Base-by-base conservation (phyloP, 2,113 vertebrate species). In the Pluvialis apricaria region DNA sequence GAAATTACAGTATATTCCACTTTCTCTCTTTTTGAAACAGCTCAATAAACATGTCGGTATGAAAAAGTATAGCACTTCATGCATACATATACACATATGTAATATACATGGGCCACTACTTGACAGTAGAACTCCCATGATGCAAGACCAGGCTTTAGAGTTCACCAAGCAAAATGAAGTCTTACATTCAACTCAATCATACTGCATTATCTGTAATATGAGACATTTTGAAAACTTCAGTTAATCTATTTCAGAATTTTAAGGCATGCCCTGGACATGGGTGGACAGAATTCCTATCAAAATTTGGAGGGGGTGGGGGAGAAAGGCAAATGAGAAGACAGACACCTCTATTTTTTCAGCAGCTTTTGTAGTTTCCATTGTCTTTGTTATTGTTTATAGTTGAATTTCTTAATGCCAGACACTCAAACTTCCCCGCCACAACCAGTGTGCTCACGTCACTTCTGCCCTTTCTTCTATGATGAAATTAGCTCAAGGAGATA, bases 241-340 rank as follows among this genome's bases (percentile, higher is more conserved):
- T 49, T 82, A 22, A 26, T 64, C 58, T 66, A 4, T 58, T 82
- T 72, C 51, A 22, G 38, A 44, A 82, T 32, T 54, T 49, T 78
- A 87, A 89, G 51, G 65, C 18, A 49, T 72, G 26, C 7, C 11
- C 12, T 49, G 34, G 19, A 61, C 29, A 34, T 6, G 5, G 13
- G 47, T 14, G 4, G 32, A 52, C 17, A 71, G 47, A 68, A 62
- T 25, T 54, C 68, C 42, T 44, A 51, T 14, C 15, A 49, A 69
- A 25, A 65, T 77, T 52, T 28, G 10, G 8, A 5, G 12, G 2
- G 8, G 5, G 11, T 10, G 6, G 4, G 32, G 4, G 15, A 4
- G 15, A 51, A 16, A 5, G 34, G 34, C 45, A 40, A 91, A 83
- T 4, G 28, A 72, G 11, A 49, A 61, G 20, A 49, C 26, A 72